These are phyloP conservation scores for Merluccius polli DNA, from an alignment of 2,797 vertebrate genomes.

Conservation along the genomic window DNA sequence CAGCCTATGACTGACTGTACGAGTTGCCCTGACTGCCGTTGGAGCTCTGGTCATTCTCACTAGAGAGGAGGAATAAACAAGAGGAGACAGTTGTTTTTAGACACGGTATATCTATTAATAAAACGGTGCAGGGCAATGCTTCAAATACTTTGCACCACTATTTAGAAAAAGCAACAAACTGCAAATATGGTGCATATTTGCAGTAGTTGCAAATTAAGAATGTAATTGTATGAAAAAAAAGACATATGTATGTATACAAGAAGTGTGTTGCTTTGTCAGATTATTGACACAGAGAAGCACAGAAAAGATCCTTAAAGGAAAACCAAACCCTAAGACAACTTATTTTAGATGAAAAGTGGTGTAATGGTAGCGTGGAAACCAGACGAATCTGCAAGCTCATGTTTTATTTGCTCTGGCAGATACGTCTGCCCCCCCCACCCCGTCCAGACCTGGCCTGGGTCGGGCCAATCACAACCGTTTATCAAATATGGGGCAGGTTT, in stretches of 20 bases:
- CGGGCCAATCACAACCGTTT: no score
- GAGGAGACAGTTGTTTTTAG: background rate
- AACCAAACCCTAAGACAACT: no score
- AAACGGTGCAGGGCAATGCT: background rate
- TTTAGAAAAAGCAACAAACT: background rate
- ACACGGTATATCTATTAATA: background rate
- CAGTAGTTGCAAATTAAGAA: background rate
- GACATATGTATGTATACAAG: no score
- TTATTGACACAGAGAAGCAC: background rate
- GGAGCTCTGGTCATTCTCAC: constrained; percentile 97
- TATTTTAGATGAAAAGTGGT: no score
- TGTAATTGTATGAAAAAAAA: background rate
- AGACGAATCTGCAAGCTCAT: no score
- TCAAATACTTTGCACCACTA: background rate
- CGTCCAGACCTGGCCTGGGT: no score
- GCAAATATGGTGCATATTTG: background rate
- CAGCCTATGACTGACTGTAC: constrained; percentile 90
- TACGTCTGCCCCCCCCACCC: no score
- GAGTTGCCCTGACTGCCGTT: constrained; percentile 98
- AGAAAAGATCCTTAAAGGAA: no score
- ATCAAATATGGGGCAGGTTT: background rate
- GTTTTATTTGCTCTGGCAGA: no score
- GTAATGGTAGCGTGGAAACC: no score
- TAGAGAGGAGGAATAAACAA: constrained; percentile 53
- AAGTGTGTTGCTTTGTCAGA: background rate